Evolutionary conservation across 1,140 invertebrate genomes (phyloP).

Genomic region (Calephelis nemesis): DNA sequence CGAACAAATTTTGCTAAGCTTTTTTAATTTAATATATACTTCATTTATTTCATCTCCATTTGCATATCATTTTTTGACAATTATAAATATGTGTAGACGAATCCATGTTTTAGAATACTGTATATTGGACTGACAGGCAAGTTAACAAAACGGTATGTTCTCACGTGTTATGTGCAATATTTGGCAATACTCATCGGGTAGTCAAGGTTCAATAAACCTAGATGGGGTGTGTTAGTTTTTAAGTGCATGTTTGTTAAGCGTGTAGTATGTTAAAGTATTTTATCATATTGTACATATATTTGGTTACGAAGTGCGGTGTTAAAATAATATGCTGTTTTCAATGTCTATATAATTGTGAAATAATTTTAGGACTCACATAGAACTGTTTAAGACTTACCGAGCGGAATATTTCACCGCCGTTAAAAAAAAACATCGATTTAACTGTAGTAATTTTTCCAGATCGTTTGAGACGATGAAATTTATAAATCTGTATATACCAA

Average conservation of each 20-base stretch:
- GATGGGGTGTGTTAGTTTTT: conserved; percentile 67
- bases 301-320: conserved; percentile 29
- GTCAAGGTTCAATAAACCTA: conserved; percentile 52
- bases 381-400: neutral
- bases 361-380: neutral
- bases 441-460: no score
- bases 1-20: conserved; percentile 15
- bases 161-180: conserved; percentile 68
- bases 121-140: conserved; percentile 45
- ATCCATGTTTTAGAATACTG: conserved; percentile 37
- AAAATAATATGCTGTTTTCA: conserved; percentile 5
- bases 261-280: conserved; percentile 53
- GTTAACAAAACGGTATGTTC: conserved; percentile 37
- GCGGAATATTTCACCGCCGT: no score
- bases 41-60: conserved; percentile 31
- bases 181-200: conserved; percentile 74
- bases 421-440: no score
- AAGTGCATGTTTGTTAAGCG: conserved; percentile 74
- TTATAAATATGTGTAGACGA: conserved; percentile 34
- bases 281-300: conserved; percentile 43
- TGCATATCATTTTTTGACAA: conserved; percentile 45
- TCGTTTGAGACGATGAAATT: neutral
- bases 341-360: conserved; percentile 5
- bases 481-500: neutral
- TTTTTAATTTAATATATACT: neutral